phyloP scores from a whole-genome alignment of 2,113 vertebrate genomes.

The Opisthocomus hoazin region DNA sequence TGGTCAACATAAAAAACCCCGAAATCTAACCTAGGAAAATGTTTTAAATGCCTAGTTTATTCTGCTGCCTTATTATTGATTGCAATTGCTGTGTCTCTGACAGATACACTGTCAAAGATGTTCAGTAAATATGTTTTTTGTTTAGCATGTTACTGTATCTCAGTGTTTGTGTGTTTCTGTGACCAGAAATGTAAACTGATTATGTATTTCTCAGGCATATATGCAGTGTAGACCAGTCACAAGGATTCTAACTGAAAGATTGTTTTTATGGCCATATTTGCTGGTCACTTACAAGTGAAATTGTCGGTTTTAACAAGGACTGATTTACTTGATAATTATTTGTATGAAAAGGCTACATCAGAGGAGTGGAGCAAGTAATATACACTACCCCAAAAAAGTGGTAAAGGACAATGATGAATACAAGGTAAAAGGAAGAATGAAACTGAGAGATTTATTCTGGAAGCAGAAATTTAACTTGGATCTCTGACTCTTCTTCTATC shows the following conservation, averaged over 20 bases:
- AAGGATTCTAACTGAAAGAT: not conserved
- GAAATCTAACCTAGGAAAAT: not conserved
- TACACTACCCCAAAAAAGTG: not conserved
- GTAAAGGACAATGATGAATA: not conserved
- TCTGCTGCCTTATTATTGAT: not conserved
- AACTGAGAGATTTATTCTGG: not conserved
- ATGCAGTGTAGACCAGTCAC: not conserved
- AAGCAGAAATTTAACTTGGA: not conserved
- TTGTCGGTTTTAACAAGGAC: not conserved
- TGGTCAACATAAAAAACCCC: no score
- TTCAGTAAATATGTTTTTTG: not conserved
- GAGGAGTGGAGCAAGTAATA: not conserved
- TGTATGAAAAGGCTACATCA: not conserved
- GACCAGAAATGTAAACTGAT: not conserved
- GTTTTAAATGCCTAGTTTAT: not conserved
- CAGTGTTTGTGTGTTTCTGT: no score
- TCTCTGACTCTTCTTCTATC: not conserved
- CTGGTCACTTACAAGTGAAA: not conserved
- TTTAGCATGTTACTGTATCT: not conserved
- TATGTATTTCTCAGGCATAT: not conserved
- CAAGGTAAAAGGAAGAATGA: not conserved
- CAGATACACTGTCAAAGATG: not conserved
- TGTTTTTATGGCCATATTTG: not conserved
- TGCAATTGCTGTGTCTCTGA: not conserved
- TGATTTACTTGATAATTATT: not conserved